Percentiles rank a stretch among this genome's conserved stretches.
Conservation (phyloP, 2,797 vertebrate genomes). For the Betta splendens region DNA sequence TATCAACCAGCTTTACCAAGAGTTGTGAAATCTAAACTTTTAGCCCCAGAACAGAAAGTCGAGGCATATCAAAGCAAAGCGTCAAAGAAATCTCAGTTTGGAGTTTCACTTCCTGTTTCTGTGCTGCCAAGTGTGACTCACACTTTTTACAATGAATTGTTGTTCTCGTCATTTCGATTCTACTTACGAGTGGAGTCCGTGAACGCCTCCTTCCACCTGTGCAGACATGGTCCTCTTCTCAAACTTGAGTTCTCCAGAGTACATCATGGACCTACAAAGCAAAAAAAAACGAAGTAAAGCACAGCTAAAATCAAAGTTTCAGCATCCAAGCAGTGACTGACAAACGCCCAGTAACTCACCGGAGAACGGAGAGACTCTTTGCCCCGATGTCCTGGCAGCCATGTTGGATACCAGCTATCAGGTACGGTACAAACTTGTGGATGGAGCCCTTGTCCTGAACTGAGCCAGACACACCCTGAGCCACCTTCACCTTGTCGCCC, state of each 20-base stretch:
- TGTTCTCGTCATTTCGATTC: neutral
- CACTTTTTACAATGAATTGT: too few relatives aligned
- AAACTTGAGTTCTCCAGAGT: conserved; percentile 94
- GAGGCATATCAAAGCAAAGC: neutral
- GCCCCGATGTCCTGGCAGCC: conserved; percentile 95
- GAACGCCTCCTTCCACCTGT: conserved; percentile 92
- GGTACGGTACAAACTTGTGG: conserved; percentile 93
- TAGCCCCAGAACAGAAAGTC: neutral
- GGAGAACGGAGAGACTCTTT: conserved; percentile 89
- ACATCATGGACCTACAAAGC: conserved; percentile 90
- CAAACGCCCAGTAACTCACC: conserved; percentile 76
- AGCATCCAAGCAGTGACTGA: neutral
- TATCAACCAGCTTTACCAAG: neutral
- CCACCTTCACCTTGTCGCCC: conserved; percentile 92
- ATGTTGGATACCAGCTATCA: conserved; percentile 93
- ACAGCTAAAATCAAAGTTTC: neutral
- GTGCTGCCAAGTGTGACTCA: neutral
- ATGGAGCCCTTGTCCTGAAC: conserved; percentile 95
- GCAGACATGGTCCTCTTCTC: conserved; percentile 94
- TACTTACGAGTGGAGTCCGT: conserved; percentile 95
- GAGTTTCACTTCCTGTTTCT: neutral
- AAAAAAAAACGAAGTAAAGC: neutral
- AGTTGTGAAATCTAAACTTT: too few relatives aligned
- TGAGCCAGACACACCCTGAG: conserved; percentile 91
- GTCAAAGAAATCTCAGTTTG: neutral